Conservation (phyloP, 1,140 invertebrate genomes). For the Cepaea nemoralis region DNA sequence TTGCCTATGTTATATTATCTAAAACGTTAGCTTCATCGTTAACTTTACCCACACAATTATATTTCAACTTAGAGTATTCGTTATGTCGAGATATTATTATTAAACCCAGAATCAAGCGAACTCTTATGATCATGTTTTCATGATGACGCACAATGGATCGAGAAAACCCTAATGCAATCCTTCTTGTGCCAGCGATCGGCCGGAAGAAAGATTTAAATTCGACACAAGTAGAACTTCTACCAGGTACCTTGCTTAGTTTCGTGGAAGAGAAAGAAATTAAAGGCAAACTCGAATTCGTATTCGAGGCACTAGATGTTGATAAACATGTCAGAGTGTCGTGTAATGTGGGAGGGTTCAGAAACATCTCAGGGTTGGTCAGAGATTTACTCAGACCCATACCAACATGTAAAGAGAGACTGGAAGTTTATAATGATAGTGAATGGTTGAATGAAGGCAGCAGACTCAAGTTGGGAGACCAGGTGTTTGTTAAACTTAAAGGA, state of each 20-base stretch:
- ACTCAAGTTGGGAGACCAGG: conserved; percentile 55
- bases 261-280: conserved; percentile 41
- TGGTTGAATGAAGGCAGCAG: conserved; percentile 60
- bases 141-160: neutral
- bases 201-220: conserved; percentile 63
- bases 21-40: neutral
- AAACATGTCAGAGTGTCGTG: conserved; percentile 53
- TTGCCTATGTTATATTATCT: neutral
- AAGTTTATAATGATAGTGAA: conserved; percentile 58
- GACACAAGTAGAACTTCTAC: conserved; percentile 53
- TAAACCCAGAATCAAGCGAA: neutral
- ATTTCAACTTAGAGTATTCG: neutral
- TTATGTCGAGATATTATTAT: neutral
- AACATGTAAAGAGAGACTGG: conserved; percentile 59
- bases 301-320: conserved; percentile 59
- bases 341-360: conserved; percentile 47
- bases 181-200: conserved; percentile 54
- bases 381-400: conserved; percentile 60
- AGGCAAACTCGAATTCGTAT: conserved; percentile 40
- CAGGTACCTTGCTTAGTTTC: conserved; percentile 54
- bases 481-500: conserved; percentile 61
- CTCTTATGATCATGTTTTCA: neutral
- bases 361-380: conserved; percentile 43
- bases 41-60: neutral
- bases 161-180: conserved; percentile 45